Conservation (phyloP, 2,797 vertebrate genomes). For the Vireo griseus region DNA sequence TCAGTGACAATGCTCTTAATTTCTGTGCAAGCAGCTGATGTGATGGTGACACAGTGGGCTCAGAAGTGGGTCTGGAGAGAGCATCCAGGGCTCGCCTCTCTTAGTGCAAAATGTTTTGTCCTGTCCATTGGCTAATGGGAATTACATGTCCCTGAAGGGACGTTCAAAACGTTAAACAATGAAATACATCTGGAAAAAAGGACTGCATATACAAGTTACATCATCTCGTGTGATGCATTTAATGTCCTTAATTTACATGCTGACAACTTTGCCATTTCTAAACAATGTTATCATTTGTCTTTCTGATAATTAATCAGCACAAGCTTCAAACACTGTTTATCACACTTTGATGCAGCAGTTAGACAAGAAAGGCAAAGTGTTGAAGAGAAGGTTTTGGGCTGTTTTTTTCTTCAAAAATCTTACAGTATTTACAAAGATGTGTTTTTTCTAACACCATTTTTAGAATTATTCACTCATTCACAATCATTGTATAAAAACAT, state of each 20-base stretch:
- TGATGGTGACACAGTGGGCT: not conserved
- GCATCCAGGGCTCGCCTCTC: not conserved
- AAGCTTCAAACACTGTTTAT: constrained; percentile 60
- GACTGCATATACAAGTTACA: not conserved
- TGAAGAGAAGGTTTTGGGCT: not conserved
- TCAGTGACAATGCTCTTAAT: not conserved
- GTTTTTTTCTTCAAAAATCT: not conserved
- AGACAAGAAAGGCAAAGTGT: constrained; percentile 11
- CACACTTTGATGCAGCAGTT: constrained; percentile 21
- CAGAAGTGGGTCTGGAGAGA: not conserved
- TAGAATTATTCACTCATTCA: constrained; percentile 39
- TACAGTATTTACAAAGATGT: constrained; percentile 54
- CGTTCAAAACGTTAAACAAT: not conserved
- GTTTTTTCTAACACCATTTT: constrained; percentile 5
- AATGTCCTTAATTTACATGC: not conserved
- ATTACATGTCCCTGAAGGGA: not conserved
- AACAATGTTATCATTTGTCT: constrained; percentile 54
- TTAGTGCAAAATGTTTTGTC: not conserved
- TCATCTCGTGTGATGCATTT: not conserved
- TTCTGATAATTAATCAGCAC: constrained; percentile 45
- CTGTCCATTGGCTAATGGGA: not conserved
- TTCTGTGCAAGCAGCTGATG: not conserved
- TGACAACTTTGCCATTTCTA: constrained; percentile 24
- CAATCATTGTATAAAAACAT: constrained; percentile 21
- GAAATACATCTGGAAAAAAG: not conserved